Base-by-base conservation (phyloP, 1,140 invertebrate genomes). In the Zaprionus africanus region DNA sequence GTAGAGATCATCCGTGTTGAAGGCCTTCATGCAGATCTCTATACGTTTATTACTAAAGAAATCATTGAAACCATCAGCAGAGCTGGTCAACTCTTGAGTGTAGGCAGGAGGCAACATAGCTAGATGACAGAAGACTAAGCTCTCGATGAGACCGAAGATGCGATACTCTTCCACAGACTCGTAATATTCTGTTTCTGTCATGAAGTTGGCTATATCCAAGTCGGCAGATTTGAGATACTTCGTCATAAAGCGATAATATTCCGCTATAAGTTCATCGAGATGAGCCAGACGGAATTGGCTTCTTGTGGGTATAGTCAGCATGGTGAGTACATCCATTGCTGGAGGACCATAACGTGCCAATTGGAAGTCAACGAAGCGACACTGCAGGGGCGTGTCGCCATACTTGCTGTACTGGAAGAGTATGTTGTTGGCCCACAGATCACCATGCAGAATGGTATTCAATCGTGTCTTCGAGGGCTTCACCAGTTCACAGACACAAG, bases 391-490 rank as follows among this genome's bases (percentile, higher is more conserved):
- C 17, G 7, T 79, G 0, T 87, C 71, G 1, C 92, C 80, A 62
- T 93, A 86, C 3, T 84, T 79, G 1, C 93, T 84, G 67, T 94
- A 94, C 82, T 94, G 95, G 43, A 95, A 94, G 78, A 96, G 93
- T 11, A 95, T 83, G 81, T 96, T 96, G 76, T 95, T 95, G 1
- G 93, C 84, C 95, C 95, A 95, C 3, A 95, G 75, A 91, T 96
- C 95, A 0, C 94, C 94, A 82, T 96, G 95, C 19, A 92, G 92
- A 0, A 95, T 78, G 0, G 94, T 94, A 67, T 95, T 96, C 19
- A 92, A 82, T 57, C 93, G 94, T 22, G 85, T 93, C 5, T 80
- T 36, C 2, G 94, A 95, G 0, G 93, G 93, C 69, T 93, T 92
- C 22, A 93, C 87, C 2, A 94, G 91, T 7, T 93, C 88, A 19